Evolutionary conservation across 2,113 vertebrate genomes (phyloP).

Genomic region (Sylvilagus bachmani): DNA sequence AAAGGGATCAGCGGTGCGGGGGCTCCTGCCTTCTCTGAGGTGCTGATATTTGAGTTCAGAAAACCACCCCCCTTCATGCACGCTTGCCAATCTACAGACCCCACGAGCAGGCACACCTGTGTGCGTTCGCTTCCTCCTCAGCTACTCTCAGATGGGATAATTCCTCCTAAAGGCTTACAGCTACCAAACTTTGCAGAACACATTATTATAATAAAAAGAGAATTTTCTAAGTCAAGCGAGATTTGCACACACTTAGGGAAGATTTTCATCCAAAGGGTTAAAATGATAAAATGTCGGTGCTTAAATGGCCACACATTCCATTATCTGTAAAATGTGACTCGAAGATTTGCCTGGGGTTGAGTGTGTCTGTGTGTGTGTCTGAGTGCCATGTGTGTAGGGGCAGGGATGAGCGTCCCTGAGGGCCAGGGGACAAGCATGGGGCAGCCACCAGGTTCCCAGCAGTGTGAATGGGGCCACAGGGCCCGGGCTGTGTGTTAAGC

Average conservation of each 20-base stretch:
- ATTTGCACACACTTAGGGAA: constrained; percentile 35
- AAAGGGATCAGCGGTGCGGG: not conserved
- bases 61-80: not conserved
- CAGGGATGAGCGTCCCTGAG: not conserved
- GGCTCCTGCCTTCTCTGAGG: not conserved
- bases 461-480: constrained; percentile 79
- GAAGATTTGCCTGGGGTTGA: not conserved
- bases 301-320: not conserved
- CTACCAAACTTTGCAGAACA: constrained; percentile 53
- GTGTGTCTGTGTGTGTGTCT: not conserved
- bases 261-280: constrained; percentile 41
- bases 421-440: not conserved
- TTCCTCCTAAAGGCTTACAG: constrained; percentile 33
- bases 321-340: constrained; percentile 16
- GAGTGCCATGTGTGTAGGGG: not conserved
- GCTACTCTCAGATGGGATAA: constrained; percentile 28
- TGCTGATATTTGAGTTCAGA: not conserved
- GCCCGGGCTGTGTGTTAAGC: constrained; percentile 84
- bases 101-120: not conserved
- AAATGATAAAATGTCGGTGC: constrained; percentile 15
- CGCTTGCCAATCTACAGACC: not conserved
- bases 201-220: constrained; percentile 77
- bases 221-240: constrained; percentile 30
- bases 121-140: constrained; percentile 35
- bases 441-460: constrained; percentile 29